phyloP scores from a whole-genome alignment of 2,888 invertebrate genomes.

The Caprella mutica region DNA sequence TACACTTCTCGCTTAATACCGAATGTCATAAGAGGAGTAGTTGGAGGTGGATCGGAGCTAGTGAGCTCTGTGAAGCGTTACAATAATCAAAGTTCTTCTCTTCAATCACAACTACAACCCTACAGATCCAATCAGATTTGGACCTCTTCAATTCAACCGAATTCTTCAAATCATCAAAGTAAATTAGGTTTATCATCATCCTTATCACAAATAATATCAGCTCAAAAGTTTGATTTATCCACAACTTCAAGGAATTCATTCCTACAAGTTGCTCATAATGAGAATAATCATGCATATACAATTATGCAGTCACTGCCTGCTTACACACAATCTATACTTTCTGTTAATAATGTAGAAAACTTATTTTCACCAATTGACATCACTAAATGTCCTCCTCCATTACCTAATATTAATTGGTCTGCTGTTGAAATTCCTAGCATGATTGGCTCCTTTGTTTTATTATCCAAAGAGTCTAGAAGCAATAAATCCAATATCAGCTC shows the following conservation, averaged over 20 bases:
- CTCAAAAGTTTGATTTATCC: too few relatives aligned
- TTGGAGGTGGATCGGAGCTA: not conserved
- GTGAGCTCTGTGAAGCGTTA: not conserved
- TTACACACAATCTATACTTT: constrained; percentile 25
- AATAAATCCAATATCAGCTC: not conserved
- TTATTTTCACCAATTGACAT: not conserved
- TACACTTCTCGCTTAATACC: too few relatives aligned
- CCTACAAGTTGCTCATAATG: constrained; percentile 20
- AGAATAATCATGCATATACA: constrained; percentile 34
- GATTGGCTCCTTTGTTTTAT: constrained; percentile 20
- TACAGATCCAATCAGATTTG: too few relatives aligned
- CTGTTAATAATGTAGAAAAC: not conserved
- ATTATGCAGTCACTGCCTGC: constrained; percentile 30
- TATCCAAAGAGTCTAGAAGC: constrained; percentile 18
- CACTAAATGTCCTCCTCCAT: not conserved
- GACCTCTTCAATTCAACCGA: too few relatives aligned
- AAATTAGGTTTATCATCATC: too few relatives aligned
- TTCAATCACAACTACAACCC: not conserved
- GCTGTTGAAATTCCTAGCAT: constrained; percentile 16
- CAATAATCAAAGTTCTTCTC: not conserved
- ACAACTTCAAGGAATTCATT: not conserved
- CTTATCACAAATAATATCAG: too few relatives aligned
- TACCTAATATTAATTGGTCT: constrained; percentile 8
- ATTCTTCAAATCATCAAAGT: too few relatives aligned
- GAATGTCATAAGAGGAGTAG: constrained; percentile 1